Percentiles rank a stretch among this genome's conserved stretches.
These are phyloP conservation scores for Thecophora atra DNA, from an alignment of 2,888 invertebrate species.

Conservation along the genomic window DNA sequence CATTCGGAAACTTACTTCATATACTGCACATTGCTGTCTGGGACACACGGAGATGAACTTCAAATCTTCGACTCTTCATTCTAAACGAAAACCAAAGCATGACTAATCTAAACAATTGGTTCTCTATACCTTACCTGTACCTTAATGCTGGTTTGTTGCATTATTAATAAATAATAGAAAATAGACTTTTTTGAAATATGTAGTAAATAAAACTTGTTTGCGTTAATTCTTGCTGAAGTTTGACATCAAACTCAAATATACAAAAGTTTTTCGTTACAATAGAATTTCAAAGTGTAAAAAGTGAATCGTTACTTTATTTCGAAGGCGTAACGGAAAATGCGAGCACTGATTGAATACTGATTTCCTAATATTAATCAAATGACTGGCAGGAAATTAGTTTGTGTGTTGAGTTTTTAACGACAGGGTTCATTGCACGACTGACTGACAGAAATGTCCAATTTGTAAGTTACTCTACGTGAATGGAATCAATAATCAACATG, in stretches of 20 bases:
- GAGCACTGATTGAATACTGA: constrained; percentile 11
- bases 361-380: constrained; percentile 4
- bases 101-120: no score
- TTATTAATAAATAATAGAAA: no score
- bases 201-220: no score
- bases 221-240: no score
- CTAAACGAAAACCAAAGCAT: constrained; percentile 36
- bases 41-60: constrained; percentile 42
- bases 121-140: no score
- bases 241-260: no score
- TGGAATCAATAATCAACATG: no score
- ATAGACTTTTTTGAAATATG: no score
- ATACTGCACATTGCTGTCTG: constrained; percentile 45
- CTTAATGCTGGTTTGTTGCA: no score
- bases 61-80: constrained; percentile 44
- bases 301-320: background rate
- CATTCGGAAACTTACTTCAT: constrained; percentile 44
- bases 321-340: background rate
- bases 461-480: background rate
- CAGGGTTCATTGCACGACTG: constrained; percentile 22
- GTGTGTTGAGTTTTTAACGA: background rate
- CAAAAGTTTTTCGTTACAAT: no score
- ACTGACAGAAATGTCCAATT: background rate
- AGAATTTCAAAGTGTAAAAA: no score
- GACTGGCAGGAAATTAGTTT: background rate